phyloP scores from a whole-genome alignment of 2,113 vertebrate species.

The Otolemur garnettii region DNA sequence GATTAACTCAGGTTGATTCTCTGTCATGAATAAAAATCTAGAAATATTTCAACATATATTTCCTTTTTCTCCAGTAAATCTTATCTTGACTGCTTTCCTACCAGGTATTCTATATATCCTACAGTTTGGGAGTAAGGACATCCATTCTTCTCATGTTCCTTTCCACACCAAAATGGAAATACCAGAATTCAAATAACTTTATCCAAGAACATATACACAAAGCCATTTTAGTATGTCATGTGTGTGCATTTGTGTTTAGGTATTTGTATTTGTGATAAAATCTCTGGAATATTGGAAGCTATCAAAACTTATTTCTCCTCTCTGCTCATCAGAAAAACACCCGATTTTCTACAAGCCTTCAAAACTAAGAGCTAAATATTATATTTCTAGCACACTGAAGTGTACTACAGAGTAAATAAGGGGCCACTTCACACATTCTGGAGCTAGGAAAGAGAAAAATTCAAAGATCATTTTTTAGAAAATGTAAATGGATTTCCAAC shows the following conservation, averaged over 20 bases:
- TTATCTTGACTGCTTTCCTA: not conserved
- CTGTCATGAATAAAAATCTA: not conserved
- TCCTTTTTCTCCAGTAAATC: not conserved
- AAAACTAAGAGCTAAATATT: not conserved
- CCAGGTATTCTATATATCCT: not conserved
- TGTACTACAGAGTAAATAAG: not conserved
- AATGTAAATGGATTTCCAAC: slow-evolving; percentile 40
- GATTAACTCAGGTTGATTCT: not conserved
- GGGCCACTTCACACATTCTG: not conserved
- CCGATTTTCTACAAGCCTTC: not conserved
- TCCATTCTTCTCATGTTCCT: not conserved
- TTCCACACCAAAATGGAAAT: not conserved
- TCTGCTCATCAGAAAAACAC: not conserved
- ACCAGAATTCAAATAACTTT: slow-evolving; percentile 16
- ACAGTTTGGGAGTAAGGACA: not conserved
- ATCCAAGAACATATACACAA: not conserved
- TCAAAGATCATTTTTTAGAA: not conserved
- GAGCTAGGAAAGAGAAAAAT: not conserved
- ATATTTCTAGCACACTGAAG: not conserved
- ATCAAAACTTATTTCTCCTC: not conserved
- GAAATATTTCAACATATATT: slow-evolving; percentile 11
- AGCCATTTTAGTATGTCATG: not conserved
- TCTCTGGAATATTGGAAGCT: not conserved
- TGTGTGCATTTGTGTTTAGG: not conserved
- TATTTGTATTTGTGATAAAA: not conserved